phyloP scores from a whole-genome alignment of 2,113 vertebrate genomes.

The Sinosuthora webbiana region DNA sequence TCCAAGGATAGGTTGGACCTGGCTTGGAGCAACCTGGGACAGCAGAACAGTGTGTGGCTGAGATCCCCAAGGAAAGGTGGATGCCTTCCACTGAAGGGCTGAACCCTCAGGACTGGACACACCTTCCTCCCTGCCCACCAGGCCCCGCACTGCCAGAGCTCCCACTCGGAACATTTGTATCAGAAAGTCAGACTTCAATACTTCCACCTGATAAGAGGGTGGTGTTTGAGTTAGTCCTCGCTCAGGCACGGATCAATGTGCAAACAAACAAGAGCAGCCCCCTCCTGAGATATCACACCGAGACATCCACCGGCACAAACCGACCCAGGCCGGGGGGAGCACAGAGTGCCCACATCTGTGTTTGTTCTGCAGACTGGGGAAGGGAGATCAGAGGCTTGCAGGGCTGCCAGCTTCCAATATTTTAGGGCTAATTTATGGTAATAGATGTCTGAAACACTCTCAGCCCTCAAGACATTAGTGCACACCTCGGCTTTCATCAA shows the following conservation, averaged over 20 bases:
- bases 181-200: neutral
- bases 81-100: neutral
- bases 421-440: constrained; percentile 27
- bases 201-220: neutral
- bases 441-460: neutral
- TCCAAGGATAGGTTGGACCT: accelerated
- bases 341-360: neutral
- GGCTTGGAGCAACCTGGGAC: accelerated
- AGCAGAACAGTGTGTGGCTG: neutral
- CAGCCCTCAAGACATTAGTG: neutral
- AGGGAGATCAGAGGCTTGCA: neutral
- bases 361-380: neutral
- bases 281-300: accelerated
- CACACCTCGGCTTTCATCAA: neutral
- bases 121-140: accelerated
- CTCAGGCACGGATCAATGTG: neutral
- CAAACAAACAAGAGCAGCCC: neutral
- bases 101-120: neutral
- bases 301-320: neutral
- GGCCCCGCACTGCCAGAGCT: neutral
- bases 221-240: neutral
- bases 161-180: neutral
- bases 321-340: neutral
- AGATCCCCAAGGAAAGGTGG: neutral
- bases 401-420: neutral